A percentile compares a stretch with the other conserved stretches of the same genome.
Conservation (phyloP, 1,140 invertebrate genomes). For the Drosophila busckii region DNA sequence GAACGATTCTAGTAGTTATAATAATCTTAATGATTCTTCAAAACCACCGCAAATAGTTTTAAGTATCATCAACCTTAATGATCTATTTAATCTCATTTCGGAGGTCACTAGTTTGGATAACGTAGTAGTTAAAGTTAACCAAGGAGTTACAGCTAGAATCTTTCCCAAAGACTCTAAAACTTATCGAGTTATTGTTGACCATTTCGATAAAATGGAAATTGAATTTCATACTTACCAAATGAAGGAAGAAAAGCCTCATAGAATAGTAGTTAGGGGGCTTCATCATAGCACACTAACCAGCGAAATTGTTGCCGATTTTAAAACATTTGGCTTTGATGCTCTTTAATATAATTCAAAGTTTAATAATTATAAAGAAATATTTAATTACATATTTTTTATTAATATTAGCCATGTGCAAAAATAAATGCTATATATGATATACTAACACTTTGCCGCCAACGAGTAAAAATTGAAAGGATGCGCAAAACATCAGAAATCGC, state of each 20-base stretch:
- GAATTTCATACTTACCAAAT: constrained; percentile 10
- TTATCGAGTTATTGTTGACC: constrained; percentile 6
- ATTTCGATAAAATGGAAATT: constrained; percentile 1
- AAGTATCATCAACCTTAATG: too few species aligned
- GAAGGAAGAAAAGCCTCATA: constrained; percentile 9
- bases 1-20: too few species aligned
- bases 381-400: constrained; percentile 17
- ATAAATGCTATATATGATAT: constrained; percentile 3
- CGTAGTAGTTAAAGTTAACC: constrained; percentile 1
- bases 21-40: too few species aligned
- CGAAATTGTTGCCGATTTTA: constrained; percentile 2
- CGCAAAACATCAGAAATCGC: constrained; percentile 1
- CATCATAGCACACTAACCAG: constrained; percentile 1
- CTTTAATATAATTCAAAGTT: constrained; percentile 17
- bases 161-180: background rate
- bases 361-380: background rate
- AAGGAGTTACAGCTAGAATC: constrained; percentile 5
- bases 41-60: too few species aligned
- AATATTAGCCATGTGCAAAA: constrained; percentile 11
- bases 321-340: constrained; percentile 7
- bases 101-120: constrained; percentile 3
- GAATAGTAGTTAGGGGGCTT: constrained; percentile 4
- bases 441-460: background rate
- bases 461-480: background rate
- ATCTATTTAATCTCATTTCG: constrained; percentile 3